Evolutionary conservation across 2,113 vertebrate genomes (phyloP).

Genomic region (Sorex araneus): DNA sequence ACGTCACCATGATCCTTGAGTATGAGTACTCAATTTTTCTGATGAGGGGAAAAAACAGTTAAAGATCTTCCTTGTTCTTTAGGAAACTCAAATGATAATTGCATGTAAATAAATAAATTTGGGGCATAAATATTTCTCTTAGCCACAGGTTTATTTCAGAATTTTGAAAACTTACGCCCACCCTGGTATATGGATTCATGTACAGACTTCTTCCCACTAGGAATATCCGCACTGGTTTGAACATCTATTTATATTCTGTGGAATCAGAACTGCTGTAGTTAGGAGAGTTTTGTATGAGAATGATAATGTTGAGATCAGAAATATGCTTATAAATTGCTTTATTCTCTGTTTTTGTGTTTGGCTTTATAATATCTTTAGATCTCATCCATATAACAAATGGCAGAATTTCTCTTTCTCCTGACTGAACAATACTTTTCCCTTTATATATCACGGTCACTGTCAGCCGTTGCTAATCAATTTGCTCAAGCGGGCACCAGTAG

Average conservation of each 20-base stretch:
- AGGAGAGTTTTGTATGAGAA: neutral
- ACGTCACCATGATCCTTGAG: neutral
- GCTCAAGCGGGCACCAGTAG: no score
- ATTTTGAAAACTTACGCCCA: neutral
- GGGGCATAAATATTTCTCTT: neutral
- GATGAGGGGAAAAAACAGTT: neutral
- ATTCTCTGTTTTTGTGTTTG: neutral
- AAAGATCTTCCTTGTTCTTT: neutral
- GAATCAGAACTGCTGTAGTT: neutral
- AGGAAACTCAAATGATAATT: neutral
- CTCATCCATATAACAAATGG: neutral
- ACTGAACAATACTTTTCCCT: neutral
- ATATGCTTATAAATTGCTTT: neutral
- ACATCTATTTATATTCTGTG: neutral
- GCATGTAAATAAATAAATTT: neutral
- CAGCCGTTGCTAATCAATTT: no score
- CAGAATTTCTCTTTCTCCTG: neutral
- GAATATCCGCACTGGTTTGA: neutral
- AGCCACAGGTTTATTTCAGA: neutral
- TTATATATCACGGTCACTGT: no score
- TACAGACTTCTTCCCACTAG: neutral
- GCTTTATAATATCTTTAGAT: neutral
- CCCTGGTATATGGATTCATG: neutral
- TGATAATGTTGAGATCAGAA: neutral
- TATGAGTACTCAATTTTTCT: neutral